These are phyloP conservation scores for Serilophus lunatus DNA, from an alignment of 2,113 vertebrate species.

Conservation along the genomic window DNA sequence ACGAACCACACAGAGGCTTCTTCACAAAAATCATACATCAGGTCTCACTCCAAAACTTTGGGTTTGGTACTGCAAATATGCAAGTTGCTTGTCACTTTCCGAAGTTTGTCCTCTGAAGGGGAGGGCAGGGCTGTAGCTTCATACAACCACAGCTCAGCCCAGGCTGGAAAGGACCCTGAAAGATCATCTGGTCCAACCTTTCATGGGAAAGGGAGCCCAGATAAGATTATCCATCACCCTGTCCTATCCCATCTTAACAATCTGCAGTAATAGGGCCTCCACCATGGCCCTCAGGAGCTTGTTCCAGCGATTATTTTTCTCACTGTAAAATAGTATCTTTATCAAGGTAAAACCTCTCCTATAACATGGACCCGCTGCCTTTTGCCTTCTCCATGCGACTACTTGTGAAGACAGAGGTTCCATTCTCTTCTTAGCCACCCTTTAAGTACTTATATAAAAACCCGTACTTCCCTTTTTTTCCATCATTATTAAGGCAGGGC, in stretches of 20 bases:
- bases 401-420: not conserved
- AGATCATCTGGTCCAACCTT: not conserved
- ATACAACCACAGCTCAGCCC: not conserved
- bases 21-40: not conserved
- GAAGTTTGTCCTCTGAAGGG: not conserved
- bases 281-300: fast-evolving
- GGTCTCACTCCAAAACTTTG: not conserved
- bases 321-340: not conserved
- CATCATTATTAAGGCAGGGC: not conserved
- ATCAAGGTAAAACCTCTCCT: not conserved
- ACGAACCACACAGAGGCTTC: not conserved
- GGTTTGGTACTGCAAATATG: not conserved
- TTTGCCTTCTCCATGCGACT: not conserved
- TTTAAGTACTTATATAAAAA: not conserved
- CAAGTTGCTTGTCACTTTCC: not conserved
- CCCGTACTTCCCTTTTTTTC: not conserved
- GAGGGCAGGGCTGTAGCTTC: not conserved
- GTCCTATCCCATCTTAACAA: not conserved
- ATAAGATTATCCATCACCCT: not conserved
- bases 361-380: not conserved
- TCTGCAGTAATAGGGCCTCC: not conserved
- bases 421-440: not conserved
- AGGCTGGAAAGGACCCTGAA: not conserved
- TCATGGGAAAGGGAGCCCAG: not conserved
- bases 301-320: not conserved